Percentiles rank a stretch among this genome's conserved stretches.
phyloP scores from a whole-genome alignment of 1,140 invertebrate genomes.

The Samia ricini region DNA sequence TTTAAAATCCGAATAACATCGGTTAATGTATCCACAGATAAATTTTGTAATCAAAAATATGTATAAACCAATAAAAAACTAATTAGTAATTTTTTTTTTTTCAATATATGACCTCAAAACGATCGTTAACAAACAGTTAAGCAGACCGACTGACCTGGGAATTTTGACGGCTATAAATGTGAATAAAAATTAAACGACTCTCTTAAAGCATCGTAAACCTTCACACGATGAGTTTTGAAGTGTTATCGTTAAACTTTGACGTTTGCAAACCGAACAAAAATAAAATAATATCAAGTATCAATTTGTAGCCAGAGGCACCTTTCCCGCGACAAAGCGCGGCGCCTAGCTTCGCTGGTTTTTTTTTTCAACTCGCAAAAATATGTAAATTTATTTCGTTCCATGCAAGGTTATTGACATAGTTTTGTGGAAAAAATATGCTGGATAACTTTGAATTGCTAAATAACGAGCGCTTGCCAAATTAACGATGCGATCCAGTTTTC shows the following conservation, averaged over 20 bases:
- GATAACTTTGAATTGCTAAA: slow-evolving; percentile 60
- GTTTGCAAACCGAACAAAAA: too few species aligned
- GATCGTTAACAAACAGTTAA: slow-evolving; percentile 4
- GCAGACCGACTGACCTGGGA: neutral
- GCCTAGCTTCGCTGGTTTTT: slow-evolving; percentile 10
- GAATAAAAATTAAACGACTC: slow-evolving; percentile 8
- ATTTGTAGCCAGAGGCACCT: slow-evolving; percentile 20
- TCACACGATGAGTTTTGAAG: neutral
- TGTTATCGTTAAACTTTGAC: neutral
- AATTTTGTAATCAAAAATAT: slow-evolving; percentile 2
- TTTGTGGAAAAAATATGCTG: slow-evolving; percentile 44
- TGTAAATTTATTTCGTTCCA: slow-evolving; percentile 56
- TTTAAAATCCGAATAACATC: slow-evolving; percentile 5
- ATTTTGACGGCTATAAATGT: neutral
- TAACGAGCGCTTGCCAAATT: slow-evolving; percentile 48
- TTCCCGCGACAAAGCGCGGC: neutral
- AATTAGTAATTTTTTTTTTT: slow-evolving; percentile 1
- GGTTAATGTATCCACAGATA: neutral
- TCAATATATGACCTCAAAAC: slow-evolving; percentile 5
- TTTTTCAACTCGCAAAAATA: slow-evolving; percentile 47
- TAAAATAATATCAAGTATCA: neutral
- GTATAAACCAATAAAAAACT: neutral
- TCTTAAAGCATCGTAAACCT: neutral
- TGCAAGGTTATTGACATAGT: slow-evolving; percentile 70
- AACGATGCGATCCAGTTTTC: slow-evolving; percentile 52